Base-by-base conservation (phyloP, 2,113 vertebrate species). In the Paramisgurnus dabryanus region DNA sequence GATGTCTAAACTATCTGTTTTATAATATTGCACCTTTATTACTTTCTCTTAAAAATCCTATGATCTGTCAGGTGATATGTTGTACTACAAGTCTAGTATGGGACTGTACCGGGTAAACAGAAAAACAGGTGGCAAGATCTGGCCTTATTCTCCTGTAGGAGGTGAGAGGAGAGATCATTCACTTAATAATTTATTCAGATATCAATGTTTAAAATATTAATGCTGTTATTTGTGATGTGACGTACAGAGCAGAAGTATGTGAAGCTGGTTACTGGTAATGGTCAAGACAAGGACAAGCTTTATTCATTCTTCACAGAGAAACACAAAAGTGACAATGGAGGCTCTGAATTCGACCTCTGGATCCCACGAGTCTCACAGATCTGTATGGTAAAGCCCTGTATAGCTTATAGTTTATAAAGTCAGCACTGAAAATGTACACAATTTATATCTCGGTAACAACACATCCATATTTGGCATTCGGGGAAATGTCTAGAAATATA, bases 281-380 rank as follows among this genome's bases (percentile, higher is more conserved):
- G 45, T 10, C 45, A 0, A 55, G 7, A 82, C 8, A 13, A 4
- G 85, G 85, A 85, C 76, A 91, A 78, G 79, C 57, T 92, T 0
- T 92, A 91, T 50, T 85, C 80, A 41, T 92, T 94, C 49, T 91
- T 90, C 53, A 86, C 41, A 13, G 89, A 93, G 83, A 90, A 79
- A 43, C 89, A 66, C 75, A 4, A 1, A 43, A 78, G 88, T 27
- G 0, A 7, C 17, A 13, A 17, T 18, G 17, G 0, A 0, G 12
- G 12, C 2, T 0, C 45, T 6, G 34, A 72, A 13, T 81, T 73
- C 45, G 67, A 82, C 0, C 69, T 80, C 61, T 93, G 91, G 92
- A 34, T 87, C 11, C 84, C 92, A 0, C 88, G 81, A 74, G 90
- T 94, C 39, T 85, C 88, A 17, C 92, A 85, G 80, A 79, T 90